Conservation (phyloP, 2,888 invertebrate species). For the Patella ulyssiponensis region DNA sequence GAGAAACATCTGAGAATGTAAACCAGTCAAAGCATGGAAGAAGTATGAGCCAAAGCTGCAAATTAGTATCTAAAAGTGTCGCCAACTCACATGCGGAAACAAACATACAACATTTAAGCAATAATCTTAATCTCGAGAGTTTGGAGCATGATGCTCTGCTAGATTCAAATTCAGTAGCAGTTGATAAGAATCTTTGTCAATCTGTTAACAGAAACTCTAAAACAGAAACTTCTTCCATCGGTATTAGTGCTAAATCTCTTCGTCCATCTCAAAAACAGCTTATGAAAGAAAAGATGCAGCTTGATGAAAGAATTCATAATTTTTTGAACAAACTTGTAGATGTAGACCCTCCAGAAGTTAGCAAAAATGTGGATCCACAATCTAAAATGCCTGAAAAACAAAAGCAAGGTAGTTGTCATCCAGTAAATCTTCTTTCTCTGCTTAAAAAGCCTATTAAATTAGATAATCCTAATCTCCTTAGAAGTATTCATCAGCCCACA, state of each 20-base stretch:
- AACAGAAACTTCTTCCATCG: conserved; percentile 46
- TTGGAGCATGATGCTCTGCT: conserved; percentile 61
- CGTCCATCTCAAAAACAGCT: conserved; percentile 50
- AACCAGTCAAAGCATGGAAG: background rate
- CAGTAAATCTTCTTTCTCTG: conserved; percentile 28
- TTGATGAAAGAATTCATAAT: conserved; percentile 49
- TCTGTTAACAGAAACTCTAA: conserved; percentile 9
- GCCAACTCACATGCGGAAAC: background rate
- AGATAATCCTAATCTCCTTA: background rate
- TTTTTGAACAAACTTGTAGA: conserved; percentile 39
- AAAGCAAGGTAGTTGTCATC: conserved; percentile 15
- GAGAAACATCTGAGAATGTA: background rate
- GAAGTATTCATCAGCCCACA: too few relatives aligned
- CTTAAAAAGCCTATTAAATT: conserved; percentile 26
- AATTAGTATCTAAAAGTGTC: background rate
- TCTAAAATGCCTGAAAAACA: background rate
- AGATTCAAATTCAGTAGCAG: conserved; percentile 45
- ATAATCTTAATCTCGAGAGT: conserved; percentile 43
- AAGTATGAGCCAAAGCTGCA: background rate
- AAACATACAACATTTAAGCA: conserved; percentile 13
- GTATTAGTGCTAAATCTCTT: conserved; percentile 46
- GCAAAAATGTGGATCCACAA: background rate
- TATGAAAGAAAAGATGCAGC: conserved; percentile 45
- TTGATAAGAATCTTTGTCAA: conserved; percentile 33
- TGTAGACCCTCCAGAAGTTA: background rate